Conservation (phyloP, 2,113 vertebrate genomes). For the Agapornis roseicollis region DNA sequence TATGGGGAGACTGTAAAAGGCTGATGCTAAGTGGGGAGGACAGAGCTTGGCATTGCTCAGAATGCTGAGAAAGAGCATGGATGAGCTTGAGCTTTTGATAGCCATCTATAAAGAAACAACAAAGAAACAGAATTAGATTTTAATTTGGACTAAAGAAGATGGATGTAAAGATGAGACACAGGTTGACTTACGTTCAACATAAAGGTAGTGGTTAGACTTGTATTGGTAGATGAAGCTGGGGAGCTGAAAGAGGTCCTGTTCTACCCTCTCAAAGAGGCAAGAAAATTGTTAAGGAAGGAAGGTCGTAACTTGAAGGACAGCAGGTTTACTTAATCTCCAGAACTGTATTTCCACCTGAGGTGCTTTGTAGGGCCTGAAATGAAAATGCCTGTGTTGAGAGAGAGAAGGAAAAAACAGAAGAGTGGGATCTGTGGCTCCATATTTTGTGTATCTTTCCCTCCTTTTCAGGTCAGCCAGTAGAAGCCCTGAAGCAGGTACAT, state of each 20-base stretch:
- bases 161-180: background rate
- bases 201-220: background rate
- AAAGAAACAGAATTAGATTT: background rate
- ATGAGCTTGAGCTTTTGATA: background rate
- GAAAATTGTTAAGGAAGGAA: background rate
- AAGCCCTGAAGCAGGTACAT: background rate
- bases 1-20: background rate
- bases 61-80: background rate
- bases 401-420: background rate
- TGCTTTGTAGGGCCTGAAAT: background rate
- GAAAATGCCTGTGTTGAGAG: background rate
- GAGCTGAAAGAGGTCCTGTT: background rate
- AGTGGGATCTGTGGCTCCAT: background rate
- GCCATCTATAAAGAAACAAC: background rate
- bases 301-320: background rate
- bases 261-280: background rate
- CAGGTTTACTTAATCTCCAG: background rate
- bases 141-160: background rate
- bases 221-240: background rate
- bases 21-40: background rate
- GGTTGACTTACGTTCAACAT: background rate
- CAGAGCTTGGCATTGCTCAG: background rate
- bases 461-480: background rate
- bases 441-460: background rate
- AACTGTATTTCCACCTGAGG: background rate